A percentile compares a stretch with the other conserved stretches of the same genome.
Conservation (phyloP, 2,113 vertebrate genomes). For the Asarcornis scutulata region DNA sequence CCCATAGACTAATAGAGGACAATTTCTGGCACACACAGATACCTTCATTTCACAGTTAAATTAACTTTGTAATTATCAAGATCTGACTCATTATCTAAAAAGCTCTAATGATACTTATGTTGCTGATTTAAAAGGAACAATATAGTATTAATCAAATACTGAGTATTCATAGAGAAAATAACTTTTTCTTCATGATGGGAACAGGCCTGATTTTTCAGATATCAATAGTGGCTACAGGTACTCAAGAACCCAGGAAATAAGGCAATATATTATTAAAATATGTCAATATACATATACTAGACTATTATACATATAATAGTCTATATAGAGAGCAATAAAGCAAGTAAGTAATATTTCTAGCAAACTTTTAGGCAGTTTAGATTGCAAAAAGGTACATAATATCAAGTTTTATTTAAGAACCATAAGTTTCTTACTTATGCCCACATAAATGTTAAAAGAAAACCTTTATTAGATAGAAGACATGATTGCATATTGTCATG, state of each 20-base stretch:
- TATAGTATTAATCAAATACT: neutral
- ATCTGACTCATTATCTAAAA: neutral
- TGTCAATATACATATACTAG: neutral
- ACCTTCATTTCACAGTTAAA: conserved; percentile 27
- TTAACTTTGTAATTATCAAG: conserved; percentile 1
- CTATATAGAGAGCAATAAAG: neutral
- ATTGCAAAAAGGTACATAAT: neutral
- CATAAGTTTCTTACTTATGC: neutral
- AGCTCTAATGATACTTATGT: neutral
- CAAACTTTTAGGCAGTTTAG: neutral
- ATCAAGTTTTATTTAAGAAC: neutral
- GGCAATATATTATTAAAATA: neutral
- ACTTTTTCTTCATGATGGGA: neutral
- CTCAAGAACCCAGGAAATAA: neutral
- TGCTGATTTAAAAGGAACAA: neutral
- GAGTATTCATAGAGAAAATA: neutral
- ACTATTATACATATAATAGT: neutral
- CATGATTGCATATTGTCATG: neutral
- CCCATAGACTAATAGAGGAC: neutral
- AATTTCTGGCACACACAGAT: neutral
- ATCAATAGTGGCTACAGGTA: neutral
- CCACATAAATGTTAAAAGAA: neutral
- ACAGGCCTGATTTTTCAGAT: neutral
- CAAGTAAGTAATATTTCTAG: conserved; percentile 2
- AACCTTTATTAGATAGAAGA: neutral